These are phyloP conservation scores for Linurgus olivaceus DNA, from an alignment of 2,797 vertebrate species.

Conservation along the genomic window DNA sequence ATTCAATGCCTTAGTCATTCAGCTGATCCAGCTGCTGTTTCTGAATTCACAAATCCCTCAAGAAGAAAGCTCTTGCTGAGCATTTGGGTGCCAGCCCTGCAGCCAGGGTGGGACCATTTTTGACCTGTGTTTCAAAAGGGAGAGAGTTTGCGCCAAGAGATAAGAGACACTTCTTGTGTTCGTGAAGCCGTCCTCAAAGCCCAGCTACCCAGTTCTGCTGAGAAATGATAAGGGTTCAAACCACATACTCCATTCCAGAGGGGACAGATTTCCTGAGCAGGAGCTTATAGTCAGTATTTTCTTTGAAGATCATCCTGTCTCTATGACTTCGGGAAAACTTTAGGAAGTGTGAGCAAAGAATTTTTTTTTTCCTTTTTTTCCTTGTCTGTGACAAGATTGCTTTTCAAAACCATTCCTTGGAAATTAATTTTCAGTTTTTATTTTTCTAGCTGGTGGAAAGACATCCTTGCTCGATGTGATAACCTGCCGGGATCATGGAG, in stretches of 20 bases:
- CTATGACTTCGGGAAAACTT: background rate
- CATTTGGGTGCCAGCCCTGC: background rate
- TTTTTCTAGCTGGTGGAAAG: slow-evolving; percentile 85
- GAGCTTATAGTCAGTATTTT: background rate
- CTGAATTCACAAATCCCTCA: background rate
- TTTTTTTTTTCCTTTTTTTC: background rate
- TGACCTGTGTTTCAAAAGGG: background rate
- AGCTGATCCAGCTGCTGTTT: background rate
- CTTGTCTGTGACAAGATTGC: background rate
- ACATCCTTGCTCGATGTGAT: slow-evolving; percentile 92
- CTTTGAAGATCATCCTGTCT: background rate
- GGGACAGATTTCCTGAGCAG: background rate
- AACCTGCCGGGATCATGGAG: slow-evolving; percentile 87
- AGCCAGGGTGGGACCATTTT: rapidly evolving
- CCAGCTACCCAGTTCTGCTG: background rate
- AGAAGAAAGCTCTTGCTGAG: background rate
- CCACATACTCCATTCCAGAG: background rate
- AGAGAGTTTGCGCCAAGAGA: background rate
- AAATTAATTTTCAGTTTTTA: background rate
- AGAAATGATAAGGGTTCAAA: background rate
- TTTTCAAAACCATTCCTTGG: background rate
- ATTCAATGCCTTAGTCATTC: background rate
- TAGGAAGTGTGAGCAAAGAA: rapidly evolving
- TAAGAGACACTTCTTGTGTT: background rate
- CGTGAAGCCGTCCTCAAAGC: background rate